phyloP scores from a whole-genome alignment of 1,140 invertebrate species.

The Eulimnadia texana region DNA sequence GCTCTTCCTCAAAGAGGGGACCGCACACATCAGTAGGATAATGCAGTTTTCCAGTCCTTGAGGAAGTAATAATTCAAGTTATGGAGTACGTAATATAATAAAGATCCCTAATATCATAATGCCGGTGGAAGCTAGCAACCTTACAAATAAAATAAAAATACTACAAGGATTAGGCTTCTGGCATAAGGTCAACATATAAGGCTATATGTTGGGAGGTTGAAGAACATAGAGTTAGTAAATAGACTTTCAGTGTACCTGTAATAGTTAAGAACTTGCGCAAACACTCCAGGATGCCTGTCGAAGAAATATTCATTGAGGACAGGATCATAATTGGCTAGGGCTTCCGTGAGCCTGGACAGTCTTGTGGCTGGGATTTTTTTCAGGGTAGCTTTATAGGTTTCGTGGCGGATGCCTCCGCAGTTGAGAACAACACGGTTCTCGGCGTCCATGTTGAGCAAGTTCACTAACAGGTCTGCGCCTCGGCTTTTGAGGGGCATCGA shows the following conservation, averaged over 20 bases:
- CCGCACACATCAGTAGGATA: constrained; percentile 75
- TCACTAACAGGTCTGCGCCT: neutral
- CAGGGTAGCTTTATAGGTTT: constrained; percentile 73
- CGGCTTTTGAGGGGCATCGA: neutral
- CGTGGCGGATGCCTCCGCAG: constrained; percentile 92
- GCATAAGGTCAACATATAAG: too few relatives aligned
- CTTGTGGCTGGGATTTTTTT: constrained; percentile 91
- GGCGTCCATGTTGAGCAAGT: neutral
- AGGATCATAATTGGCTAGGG: constrained; percentile 86
- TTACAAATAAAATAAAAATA: too few relatives aligned
- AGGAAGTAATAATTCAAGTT: neutral
- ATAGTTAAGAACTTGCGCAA: constrained; percentile 84
- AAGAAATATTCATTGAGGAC: constrained; percentile 98
- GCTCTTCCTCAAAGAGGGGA: constrained; percentile 67
- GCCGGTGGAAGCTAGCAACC: too few relatives aligned
- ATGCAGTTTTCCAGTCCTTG: constrained; percentile 57
- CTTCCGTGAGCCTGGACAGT: constrained; percentile 62
- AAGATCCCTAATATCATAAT: too few relatives aligned
- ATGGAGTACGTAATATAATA: too few relatives aligned
- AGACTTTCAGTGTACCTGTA: constrained; percentile 32
- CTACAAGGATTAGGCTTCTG: too few relatives aligned
- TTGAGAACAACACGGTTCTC: constrained; percentile 86
- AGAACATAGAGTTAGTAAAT: neutral
- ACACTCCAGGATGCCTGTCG: constrained; percentile 93
- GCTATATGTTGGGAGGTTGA: too few relatives aligned